Evolutionary conservation across 2,797 vertebrate species (phyloP).

Genomic region (Coracias cyanogaster): DNA sequence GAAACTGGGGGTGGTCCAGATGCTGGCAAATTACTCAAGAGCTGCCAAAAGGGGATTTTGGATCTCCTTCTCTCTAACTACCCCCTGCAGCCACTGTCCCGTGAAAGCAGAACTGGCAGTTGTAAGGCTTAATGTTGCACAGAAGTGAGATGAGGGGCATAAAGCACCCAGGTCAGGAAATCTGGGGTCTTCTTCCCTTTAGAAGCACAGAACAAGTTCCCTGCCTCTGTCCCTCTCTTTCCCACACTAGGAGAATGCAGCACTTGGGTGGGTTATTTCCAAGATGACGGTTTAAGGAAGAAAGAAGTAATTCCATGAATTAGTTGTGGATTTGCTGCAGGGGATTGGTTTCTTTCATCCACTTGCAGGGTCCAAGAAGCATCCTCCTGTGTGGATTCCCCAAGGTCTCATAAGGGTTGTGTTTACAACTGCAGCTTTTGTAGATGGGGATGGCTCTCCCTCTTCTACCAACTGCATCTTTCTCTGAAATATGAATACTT

Average conservation of each 20-base stretch:
- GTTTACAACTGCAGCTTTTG: background rate
- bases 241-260: background rate
- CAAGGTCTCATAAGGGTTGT: background rate
- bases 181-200: background rate
- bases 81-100: background rate
- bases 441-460: background rate
- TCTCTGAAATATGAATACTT: background rate
- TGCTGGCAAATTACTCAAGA: background rate
- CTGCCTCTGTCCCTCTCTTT: background rate
- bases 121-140: background rate
- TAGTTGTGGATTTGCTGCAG: background rate
- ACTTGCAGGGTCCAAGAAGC: background rate
- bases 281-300: background rate
- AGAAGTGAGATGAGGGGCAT: rapidly evolving
- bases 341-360: background rate
- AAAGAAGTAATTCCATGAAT: background rate
- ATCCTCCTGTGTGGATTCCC: background rate
- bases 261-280: background rate
- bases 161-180: background rate
- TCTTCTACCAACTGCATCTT: background rate
- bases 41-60: background rate
- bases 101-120: background rate
- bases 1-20: background rate
- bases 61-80: background rate
- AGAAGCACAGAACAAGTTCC: background rate